Evolutionary conservation across 2,113 vertebrate genomes (phyloP), one percentile per base, ranked within the genome.

Genomic region (Otus sunia): DNA sequence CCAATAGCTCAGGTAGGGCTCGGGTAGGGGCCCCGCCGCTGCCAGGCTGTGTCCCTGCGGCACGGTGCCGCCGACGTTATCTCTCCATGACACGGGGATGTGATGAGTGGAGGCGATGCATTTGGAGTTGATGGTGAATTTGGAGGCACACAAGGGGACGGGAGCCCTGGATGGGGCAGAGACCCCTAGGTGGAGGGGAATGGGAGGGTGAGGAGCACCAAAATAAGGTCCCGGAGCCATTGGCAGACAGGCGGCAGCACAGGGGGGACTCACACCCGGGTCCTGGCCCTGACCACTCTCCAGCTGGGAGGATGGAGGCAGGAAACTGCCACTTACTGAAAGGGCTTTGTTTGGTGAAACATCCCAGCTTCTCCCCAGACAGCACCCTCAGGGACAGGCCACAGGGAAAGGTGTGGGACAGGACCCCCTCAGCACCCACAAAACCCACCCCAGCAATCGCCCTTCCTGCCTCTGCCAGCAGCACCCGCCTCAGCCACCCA

Each of bases 221-320:
- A 69, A 93, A 92, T 25, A 60, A 62, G 3, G 4, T 5, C 53
- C 29, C 0, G 0, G 27, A 34, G 18, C 23, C 4, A 9, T 13
- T 5, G 8, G 53, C 10, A 10, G 39, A 5, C 77, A 60, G 63
- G 43, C 34, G 41, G 37, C 0, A 2, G 12, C 11, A 1, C 2
- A 1, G 30, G 8, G 11, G 30, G 36, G 32, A 14, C 0, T 0
- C 26, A 55, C 0, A 0, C 37, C 10, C 0, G 1, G 29, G 14
- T 67, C 47, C 56, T 53, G 83, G 21, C 43, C 36, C 32, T 20
- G 3, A n/a, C 25, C 87, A 27, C 8, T 5, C 5, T 30, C 34
- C 83, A 30, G 22, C 37, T 20, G 29, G 41, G 66, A 53, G 68
- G 23, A 53, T 5, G 56, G 84, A 76, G 47, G 5, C 21, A 39